These are phyloP conservation scores for Tenthredo distinguenda DNA, from an alignment of 2,888 invertebrate genomes.

Conservation along the genomic window DNA sequence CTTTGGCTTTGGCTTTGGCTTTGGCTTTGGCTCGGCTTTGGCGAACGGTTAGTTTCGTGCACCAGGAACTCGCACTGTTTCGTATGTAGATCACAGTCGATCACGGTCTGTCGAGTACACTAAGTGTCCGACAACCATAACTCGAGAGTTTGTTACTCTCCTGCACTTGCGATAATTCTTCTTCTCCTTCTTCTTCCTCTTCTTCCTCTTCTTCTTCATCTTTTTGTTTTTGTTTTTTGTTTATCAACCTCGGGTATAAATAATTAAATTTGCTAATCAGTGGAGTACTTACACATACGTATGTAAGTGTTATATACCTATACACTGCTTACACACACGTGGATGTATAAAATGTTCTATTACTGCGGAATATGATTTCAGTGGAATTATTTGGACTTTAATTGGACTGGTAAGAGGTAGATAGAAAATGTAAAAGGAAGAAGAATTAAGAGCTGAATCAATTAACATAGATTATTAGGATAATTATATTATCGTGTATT, in stretches of 20 bases:
- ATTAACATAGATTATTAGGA: neutral
- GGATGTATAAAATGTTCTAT: too few species aligned
- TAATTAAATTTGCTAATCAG: conserved; percentile 2
- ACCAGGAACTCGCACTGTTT: conserved; percentile 76
- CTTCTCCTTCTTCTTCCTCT: neutral
- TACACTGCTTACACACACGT: too few species aligned
- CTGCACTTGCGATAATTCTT: conserved; percentile 27
- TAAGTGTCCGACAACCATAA: conserved; percentile 64
- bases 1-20: neutral
- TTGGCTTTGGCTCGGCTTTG: neutral
- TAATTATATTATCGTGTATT: conserved; percentile 2
- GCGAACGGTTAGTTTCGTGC: conserved; percentile 58
- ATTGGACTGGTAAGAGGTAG: neutral
- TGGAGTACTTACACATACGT: neutral
- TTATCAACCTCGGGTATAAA: neutral
- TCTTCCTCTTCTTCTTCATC: neutral
- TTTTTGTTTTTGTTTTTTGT: neutral
- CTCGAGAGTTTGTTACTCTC: conserved; percentile 66
- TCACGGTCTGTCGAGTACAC: conserved; percentile 75
- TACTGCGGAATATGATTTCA: too few species aligned
- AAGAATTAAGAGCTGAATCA: neutral
- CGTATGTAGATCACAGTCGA: conserved; percentile 77
- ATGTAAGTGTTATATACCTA: too few species aligned
- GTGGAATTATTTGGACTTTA: neutral
- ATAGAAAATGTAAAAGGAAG: neutral